Conservation (phyloP, 2,797 vertebrate species). For the Coccyzus lansbergi region DNA sequence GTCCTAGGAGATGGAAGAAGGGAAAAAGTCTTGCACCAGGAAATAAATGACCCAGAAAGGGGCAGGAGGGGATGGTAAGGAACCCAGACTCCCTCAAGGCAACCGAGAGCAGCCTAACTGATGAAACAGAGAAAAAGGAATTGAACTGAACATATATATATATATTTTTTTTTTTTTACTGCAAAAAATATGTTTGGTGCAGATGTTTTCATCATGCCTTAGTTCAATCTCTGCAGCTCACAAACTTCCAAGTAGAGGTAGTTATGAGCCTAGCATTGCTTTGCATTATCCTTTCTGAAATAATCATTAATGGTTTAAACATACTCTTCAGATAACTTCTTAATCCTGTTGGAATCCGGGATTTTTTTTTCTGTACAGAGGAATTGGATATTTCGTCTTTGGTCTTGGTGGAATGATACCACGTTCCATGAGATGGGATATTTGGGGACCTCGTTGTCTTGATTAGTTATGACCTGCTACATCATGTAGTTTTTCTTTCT, state of each 20-base stretch:
- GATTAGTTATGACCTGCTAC: too few species aligned
- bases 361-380: not conserved
- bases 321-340: not conserved
- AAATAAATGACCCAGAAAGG: not conserved
- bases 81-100: not conserved
- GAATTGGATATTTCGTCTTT: not conserved
- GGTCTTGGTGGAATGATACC: not conserved
- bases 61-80: accelerated
- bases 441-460: not conserved
- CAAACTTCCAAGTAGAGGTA: not conserved
- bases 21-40: not conserved
- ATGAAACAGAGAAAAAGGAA: not conserved
- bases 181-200: not conserved
- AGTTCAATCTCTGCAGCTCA: not conserved
- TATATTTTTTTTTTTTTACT: not conserved
- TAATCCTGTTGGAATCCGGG: not conserved
- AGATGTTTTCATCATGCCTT: not conserved
- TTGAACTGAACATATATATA: not conserved
- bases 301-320: not conserved
- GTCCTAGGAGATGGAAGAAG: not conserved
- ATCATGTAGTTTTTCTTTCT: not conserved
- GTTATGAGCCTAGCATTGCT: accelerated
- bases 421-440: not conserved
- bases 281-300: not conserved
- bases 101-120: not conserved